phyloP scores from a whole-genome alignment of 2,113 vertebrate genomes.

The Felis catus region F.catus_Fca126_mat1.0 CM031415.1:190409001-190409500 shows the following conservation, averaged over 20 bases:
- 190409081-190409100: not conserved
- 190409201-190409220: not conserved
- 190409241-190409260: not conserved
- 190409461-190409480: not conserved
- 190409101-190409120: not conserved
- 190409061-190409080: not conserved
- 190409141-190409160: not conserved
- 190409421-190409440: not conserved
- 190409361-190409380: conserved; percentile 17
- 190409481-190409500: not conserved
- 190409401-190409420: not conserved
- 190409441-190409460: not conserved
- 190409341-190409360: not conserved
- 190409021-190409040: not conserved
- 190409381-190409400: not conserved
- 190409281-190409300: not conserved
- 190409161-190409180: not conserved
- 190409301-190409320: not conserved
- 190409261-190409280: not conserved
- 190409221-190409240: not conserved
- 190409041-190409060: not conserved
- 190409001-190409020: not conserved
- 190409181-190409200: not conserved
- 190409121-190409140: not conserved
- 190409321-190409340: not conserved